Evolutionary conservation across 37 sponge, comb jelly and placozoan species (phyloP).

Genomic region (Beroe forskalii): DNA sequence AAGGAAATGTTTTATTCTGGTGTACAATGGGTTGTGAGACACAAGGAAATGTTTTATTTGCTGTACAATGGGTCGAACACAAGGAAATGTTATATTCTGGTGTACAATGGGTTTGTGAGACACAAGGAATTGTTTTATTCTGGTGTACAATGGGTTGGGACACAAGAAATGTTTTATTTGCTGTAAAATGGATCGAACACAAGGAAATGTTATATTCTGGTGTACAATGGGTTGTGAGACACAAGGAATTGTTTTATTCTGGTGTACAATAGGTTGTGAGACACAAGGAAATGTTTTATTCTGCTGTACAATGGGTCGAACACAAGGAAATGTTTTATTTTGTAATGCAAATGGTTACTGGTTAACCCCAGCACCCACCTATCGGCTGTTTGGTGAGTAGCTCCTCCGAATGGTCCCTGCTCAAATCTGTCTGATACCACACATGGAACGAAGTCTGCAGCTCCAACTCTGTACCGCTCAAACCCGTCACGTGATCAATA

Average conservation of each 20-base stretch:
- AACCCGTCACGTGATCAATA: neutral
- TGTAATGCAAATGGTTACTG: no score
- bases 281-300: neutral
- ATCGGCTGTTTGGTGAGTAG: slow-evolving; percentile 42
- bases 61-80: no score
- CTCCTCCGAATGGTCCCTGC: slow-evolving; percentile 17
- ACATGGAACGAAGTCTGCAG: slow-evolving; percentile 45
- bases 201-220: neutral
- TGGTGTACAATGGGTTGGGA: no score
- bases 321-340: neutral
- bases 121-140: no score
- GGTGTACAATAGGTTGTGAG: no score
- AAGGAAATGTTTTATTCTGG: no score
- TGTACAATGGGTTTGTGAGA: no score
- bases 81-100: no score
- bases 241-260: neutral
- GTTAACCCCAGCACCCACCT: neutral
- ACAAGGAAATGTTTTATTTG: no score
- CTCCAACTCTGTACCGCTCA: neutral
- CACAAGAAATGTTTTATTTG: no score
- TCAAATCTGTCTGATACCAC: slow-evolving; percentile 56
- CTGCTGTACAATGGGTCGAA: neutral
- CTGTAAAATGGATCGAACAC: neutral
- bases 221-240: neutral
- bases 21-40: no score